phyloP scores from a whole-genome alignment of 1,140 invertebrate genomes.

The Drosophila carrolli region DNA sequence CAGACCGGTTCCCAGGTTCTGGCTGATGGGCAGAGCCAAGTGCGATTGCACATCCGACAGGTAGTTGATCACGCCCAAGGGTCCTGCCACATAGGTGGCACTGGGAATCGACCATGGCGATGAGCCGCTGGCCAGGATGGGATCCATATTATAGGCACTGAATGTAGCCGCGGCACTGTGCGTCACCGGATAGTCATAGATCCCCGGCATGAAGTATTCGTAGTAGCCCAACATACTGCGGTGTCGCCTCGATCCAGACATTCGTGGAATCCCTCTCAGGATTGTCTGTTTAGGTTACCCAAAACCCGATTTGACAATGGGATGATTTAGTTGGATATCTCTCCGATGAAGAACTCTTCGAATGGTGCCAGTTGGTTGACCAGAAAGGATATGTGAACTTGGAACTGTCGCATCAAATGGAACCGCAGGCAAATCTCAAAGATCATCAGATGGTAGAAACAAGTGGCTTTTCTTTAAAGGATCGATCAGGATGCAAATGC shows the following conservation, averaged over 20 bases:
- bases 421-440: constrained; percentile 50
- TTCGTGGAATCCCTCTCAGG: neutral
- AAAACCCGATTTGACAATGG: neutral
- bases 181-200: constrained; percentile 28
- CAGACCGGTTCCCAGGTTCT: neutral
- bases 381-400: neutral
- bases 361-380: neutral
- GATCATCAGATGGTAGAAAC: constrained; percentile 38
- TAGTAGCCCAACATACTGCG: constrained; percentile 34
- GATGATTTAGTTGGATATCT: neutral
- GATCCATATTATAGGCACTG: constrained; percentile 5
- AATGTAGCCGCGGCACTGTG: neutral
- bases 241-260: constrained; percentile 29
- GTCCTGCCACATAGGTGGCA: constrained; percentile 33
- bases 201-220: constrained; percentile 43
- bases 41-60: constrained; percentile 43
- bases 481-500: neutral
- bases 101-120: neutral
- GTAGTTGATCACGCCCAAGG: constrained; percentile 34
- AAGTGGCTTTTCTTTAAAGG: neutral
- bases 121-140: neutral
- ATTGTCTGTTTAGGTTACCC: neutral
- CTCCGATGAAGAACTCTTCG: neutral
- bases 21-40: constrained; percentile 14
- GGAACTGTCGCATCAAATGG: neutral